These are phyloP conservation scores for Drosophila mimetica DNA, from an alignment of 2,888 invertebrate species.

Conservation along the genomic window DNA sequence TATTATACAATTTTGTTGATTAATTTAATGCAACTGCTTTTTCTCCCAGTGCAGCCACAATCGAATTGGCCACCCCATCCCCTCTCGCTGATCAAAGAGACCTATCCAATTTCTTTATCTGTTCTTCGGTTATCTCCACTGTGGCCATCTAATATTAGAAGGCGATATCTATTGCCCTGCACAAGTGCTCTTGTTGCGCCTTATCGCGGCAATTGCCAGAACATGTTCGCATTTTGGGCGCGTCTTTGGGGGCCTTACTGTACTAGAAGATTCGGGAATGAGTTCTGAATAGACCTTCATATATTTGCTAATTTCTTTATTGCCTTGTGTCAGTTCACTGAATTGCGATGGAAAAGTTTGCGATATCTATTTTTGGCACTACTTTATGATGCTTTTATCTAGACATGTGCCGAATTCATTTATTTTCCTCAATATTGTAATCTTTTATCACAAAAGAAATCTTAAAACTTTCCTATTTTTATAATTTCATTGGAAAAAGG, in stretches of 20 bases:
- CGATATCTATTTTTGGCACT: conserved; percentile 11
- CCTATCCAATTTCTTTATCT: conserved; percentile 35
- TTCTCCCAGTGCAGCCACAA: neutral
- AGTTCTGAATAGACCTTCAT: neutral
- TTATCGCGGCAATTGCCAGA: conserved; percentile 32
- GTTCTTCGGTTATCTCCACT: conserved; percentile 20
- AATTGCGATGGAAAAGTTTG: conserved; percentile 16
- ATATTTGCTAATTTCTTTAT: conserved; percentile 17
- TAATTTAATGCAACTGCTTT: neutral
- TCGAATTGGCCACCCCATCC: too few species aligned
- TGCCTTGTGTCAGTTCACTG: neutral
- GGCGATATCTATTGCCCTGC: conserved; percentile 34
- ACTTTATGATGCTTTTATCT: neutral
- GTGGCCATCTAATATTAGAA: conserved; percentile 38
- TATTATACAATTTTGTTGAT: too few species aligned
- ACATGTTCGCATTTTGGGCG: neutral
- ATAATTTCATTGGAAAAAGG: neutral
- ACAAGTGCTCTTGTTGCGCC: conserved; percentile 29
- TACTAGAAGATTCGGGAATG: conserved; percentile 3
- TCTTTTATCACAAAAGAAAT: neutral
- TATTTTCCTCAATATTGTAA: neutral
- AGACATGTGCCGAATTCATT: conserved; percentile 1
- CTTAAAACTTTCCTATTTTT: neutral
- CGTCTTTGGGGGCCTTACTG: conserved; percentile 17
- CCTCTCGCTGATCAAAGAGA: neutral